Evolutionary conservation across 2,888 invertebrate species (phyloP), one percentile per base, ranked within the genome.

Genomic region (Trachelus stipa): DNA sequence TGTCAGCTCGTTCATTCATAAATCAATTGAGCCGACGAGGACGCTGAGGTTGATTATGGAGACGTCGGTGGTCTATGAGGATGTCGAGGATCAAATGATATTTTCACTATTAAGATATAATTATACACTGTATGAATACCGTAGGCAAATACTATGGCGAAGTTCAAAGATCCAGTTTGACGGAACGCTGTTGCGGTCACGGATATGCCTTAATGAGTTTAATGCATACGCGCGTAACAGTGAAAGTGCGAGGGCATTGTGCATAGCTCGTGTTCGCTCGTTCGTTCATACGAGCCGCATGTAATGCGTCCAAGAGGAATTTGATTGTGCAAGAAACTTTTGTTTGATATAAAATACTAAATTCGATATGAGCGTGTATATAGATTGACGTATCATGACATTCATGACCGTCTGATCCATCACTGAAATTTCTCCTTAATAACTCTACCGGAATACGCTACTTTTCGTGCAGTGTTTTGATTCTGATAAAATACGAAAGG

Each of bases 101-200:
- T 56, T 56, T 6, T 56, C 68, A 68, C 75, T 80, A 79, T 69
- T 69, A 35, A 23, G 34, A 40, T 74, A 40, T 75, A 71, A 69
- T 76, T 56, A 15, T 12, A 76, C 71, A 76, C 79, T 80, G 69
- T 34, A 79, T 75, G 69, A 40, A 40, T 69, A 56, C 9, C 71
- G 69, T 23, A 40, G 31, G 9, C 23, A n/a, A 31, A 31, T 15
- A 23, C 9, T 56, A 31, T 71, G 34, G 11, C 34, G 71, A 71
- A 71, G 71, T 71, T 71, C 71, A 71, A 71, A 71, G 71, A 71
- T 71, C 71, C 31, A 31, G 31, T 34, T 71, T 71, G 34, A 30
- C 71, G 71, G 31, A 30, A 71, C 34, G 71, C 9, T 9, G 71
- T 56, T 34, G 71, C 71, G 71, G 31, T 71, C 71, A 71, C 71